Percentiles rank a stretch among this genome's conserved stretches.
Conservation (phyloP, 2,888 invertebrate species). For the Ferrisia virgata region DNA sequence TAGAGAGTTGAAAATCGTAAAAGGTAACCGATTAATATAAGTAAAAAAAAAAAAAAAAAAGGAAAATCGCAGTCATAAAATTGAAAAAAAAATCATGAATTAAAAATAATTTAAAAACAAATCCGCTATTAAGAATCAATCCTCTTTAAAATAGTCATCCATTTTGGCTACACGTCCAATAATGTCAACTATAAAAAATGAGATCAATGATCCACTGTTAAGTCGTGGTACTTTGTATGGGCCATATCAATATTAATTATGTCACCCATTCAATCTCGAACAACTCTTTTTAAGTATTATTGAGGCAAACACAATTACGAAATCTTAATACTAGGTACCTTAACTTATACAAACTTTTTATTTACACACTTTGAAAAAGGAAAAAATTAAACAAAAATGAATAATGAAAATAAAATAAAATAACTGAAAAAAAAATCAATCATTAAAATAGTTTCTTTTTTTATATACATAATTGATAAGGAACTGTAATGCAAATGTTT, state of each 20-base stretch:
- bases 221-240: neutral
- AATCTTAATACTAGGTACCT: neutral
- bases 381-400: neutral
- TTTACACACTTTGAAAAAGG: neutral
- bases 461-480: neutral
- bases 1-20: neutral
- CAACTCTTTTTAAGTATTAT: neutral
- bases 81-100: neutral
- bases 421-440: neutral
- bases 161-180: neutral
- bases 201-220: neutral
- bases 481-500: neutral
- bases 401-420: neutral
- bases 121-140: neutral
- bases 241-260: neutral
- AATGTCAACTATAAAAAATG: conserved; percentile 5
- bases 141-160: neutral
- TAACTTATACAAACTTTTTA: neutral
- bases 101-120: neutral
- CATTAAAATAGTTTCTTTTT: neutral
- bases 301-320: neutral
- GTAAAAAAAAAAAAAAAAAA: neutral
- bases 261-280: neutral
- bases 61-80: neutral
- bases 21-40: conserved; percentile 3